Evolutionary conservation across 2,113 vertebrate genomes (phyloP).

Genomic region (Echinops telfairi): DNA sequence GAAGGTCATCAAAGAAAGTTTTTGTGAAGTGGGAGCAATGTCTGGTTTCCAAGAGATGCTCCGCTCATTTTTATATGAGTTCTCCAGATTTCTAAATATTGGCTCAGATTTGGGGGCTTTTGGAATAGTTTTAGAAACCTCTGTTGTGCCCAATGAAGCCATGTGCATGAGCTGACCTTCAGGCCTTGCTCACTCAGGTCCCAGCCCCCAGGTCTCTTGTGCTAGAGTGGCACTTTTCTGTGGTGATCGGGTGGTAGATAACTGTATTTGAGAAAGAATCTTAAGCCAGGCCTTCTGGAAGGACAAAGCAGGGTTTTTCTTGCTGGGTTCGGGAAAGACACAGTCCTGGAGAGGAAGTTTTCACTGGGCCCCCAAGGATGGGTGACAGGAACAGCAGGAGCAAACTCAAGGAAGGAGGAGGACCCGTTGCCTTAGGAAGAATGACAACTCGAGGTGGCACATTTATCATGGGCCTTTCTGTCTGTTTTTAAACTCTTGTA

Average conservation of each 20-base stretch:
- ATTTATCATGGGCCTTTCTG: too few relatives aligned
- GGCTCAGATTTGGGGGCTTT: background rate
- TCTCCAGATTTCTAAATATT: background rate
- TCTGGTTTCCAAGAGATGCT: constrained; percentile 39
- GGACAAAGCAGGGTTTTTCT: background rate
- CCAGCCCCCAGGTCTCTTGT: background rate
- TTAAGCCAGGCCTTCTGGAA: background rate
- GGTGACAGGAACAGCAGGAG: constrained; percentile 2
- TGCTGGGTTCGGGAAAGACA: background rate
- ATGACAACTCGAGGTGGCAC: too few relatives aligned
- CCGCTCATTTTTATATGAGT: background rate
- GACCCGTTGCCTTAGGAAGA: background rate
- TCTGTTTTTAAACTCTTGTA: too few relatives aligned
- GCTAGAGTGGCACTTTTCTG: background rate
- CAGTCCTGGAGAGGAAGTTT: background rate
- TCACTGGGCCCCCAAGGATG: background rate
- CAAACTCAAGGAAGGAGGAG: background rate
- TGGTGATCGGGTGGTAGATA: background rate
- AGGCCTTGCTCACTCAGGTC: background rate
- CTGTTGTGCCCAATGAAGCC: background rate
- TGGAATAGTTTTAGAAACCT: background rate
- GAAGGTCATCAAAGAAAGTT: background rate
- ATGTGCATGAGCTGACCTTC: background rate
- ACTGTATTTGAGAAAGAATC: background rate
- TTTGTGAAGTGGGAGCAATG: background rate